Evolutionary conservation across 2,888 invertebrate species (phyloP), one percentile per base, ranked within the genome.

Genomic region (Bellardia bayeri): DNA sequence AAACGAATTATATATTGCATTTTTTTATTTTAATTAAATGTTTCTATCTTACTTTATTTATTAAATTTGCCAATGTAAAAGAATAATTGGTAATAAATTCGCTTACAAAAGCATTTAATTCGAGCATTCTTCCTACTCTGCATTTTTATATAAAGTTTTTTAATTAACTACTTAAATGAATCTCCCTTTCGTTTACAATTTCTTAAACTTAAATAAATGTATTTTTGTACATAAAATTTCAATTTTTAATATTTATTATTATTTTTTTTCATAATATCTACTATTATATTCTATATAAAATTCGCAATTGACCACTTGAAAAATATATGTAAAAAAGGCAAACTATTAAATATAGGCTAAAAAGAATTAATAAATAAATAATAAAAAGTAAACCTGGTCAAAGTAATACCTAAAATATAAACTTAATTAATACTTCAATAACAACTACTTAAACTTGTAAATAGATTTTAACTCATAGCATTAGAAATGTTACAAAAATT

Each of bases 311-410:
- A 54, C 54, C 37, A 71, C 14, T 56, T 42, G 5, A 51, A 68
- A 33, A 54, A 37, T 33, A 13, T n/a, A 23, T 4, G 6, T 40
- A 16, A 16, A 54, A 23, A 23, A 56, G 30, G 58, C n/a, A 81
- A 72, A 54, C 66, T 66, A 42, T 64, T 42, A 42, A 40, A n/a
- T 42, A 23, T 54, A 71, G 7, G 42, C 37, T 16, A 49, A 63
- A 5, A 37, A 61, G 23, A 54, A 45, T n/a, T 42, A 58, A 45
- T 68, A 45, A 13, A 11, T 45, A 11, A 14, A n/a, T n/a, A 64
- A 45, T 45, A 51, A 51, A 56, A 45, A 54, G n/a, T 45, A 72
- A 83, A 83, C 61, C 84, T 84, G 84, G 84, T 84, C 84, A 84
- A 84, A 68, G 11, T 61, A 51, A 84, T 72, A 72, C 11, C 11